A percentile compares a stretch with the other conserved stretches of the same genome.
Conservation (phyloP, 2,888 invertebrate species). For the Azorinus chamasolen region DNA sequence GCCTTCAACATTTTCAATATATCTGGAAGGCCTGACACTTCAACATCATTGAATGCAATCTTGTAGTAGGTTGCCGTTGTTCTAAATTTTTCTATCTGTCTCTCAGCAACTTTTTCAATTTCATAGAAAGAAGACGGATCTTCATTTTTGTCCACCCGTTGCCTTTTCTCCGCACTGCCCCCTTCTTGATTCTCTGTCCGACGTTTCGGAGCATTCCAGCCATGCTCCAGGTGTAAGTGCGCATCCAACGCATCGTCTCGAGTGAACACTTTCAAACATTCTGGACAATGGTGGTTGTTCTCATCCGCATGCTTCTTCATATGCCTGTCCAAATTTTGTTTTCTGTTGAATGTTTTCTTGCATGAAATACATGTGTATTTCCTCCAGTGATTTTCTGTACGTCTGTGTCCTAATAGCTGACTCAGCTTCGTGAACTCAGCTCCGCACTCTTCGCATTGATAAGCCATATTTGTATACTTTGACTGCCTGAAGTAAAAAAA, state of each 20-base stretch:
- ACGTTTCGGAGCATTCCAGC: conserved; percentile 13
- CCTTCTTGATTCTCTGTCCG: conserved; percentile 22
- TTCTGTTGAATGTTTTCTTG: conserved; percentile 8
- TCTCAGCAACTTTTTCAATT: conserved; percentile 28
- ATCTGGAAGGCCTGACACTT: conserved; percentile 22
- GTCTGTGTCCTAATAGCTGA: too few species aligned
- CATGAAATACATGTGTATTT: conserved; percentile 6
- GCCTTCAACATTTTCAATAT: conserved; percentile 30
- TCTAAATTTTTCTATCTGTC: conserved; percentile 34
- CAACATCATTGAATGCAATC: conserved; percentile 27
- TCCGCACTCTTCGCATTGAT: conserved; percentile 31
- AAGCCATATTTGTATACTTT: too few species aligned
- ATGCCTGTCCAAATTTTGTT: conserved; percentile 11
- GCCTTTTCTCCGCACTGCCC: conserved; percentile 25
- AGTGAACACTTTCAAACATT: conserved; percentile 14
- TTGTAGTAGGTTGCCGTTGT: conserved; percentile 35
- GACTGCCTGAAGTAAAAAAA: too few species aligned
- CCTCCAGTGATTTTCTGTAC: conserved; percentile 15
- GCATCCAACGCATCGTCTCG: conserved; percentile 15
- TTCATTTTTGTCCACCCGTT: conserved; percentile 11
- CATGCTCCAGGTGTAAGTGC: conserved; percentile 25
- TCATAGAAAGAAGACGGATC: conserved; percentile 24
- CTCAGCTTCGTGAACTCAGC: conserved; percentile 26
- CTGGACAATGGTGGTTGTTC: conserved; percentile 4
- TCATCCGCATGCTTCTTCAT: too few species aligned